Base-by-base conservation (phyloP, 2,797 vertebrate genomes). In the Hoplostethus atlanticus region DNA sequence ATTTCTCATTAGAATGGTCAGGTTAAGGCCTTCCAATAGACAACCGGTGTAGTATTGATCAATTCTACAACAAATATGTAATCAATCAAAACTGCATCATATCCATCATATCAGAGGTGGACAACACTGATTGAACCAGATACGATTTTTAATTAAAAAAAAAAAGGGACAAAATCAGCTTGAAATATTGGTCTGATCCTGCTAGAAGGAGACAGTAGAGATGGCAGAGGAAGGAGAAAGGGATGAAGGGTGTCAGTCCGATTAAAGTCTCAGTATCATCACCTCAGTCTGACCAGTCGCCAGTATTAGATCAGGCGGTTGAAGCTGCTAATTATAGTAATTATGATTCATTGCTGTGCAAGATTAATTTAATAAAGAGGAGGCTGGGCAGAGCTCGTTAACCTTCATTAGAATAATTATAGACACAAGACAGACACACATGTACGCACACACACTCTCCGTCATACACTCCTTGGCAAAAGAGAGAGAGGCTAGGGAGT, bases 301-400 rank as follows among this genome's bases (percentile, higher is more conserved):
- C 53, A 62, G 63, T 21, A 65, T 73, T 57, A 77, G 71, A 84
- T 79, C 86, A 74, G 80, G 65, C 87, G 76, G 83, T 83, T 90
- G 83, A 91, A 93, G 93, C 92, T 96, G 95, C 94, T 96, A 95
- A 97, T 97, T 96, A 95, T 94, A 94, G 94, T 96, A 96, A 97
- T 97, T 97, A 95, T 95, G 95, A 97, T 96, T 96, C 96, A 96
- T 96, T 95, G 92, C 87, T 91, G 90, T 92, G 95, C 95, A 90
- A 95, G 94, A 95, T 96, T 96, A 97, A 97, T 97, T 96, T 95
- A 97, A 97, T 97, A 97, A 97, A 95, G 95, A 94, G 93, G 93
- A 92, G 94, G 92, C 93, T 91, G 94, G 93, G 92, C 93, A 88
- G 91, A 95, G 94, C 94, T 95, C 95, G 94, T 96, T 97, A 96